phyloP scores from a whole-genome alignment of 1,140 invertebrate species.

The Polypedilum vanderplanki region DNA sequence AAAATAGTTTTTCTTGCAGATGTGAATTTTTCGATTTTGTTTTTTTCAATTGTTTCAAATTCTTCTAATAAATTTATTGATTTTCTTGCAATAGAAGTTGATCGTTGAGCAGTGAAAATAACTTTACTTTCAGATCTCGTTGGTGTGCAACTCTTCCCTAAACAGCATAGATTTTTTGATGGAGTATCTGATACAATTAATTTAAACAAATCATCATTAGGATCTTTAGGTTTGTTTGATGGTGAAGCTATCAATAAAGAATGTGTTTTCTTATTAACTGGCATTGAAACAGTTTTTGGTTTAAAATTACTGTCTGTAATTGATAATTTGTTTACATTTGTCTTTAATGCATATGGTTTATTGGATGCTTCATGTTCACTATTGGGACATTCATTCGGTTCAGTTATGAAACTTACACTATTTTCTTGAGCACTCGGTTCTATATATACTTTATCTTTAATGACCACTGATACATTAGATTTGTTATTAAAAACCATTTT shows the following conservation, averaged over 20 bases:
- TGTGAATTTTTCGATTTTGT: background rate
- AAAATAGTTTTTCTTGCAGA: background rate
- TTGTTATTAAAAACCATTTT: background rate
- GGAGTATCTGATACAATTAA: background rate
- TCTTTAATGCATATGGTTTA: too few species aligned
- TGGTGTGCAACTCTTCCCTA: background rate
- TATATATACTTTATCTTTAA: background rate
- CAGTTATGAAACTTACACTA: background rate
- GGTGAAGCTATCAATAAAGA: background rate
- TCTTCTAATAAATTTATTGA: background rate
- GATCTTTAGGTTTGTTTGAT: background rate
- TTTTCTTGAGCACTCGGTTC: background rate
- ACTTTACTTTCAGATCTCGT: background rate
- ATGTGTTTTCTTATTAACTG: background rate
- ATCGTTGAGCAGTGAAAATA: background rate
- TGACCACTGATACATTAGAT: background rate
- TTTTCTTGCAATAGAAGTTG: background rate
- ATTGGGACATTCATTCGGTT: background rate
- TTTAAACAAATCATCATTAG: background rate
- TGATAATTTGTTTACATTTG: background rate
- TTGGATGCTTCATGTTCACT: too few species aligned
- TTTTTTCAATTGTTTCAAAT: background rate
- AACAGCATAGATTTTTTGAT: background rate
- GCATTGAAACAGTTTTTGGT: background rate
- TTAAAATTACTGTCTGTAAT: too few species aligned